phyloP scores from a whole-genome alignment of 35 echinoderm and acorn worm species.

The Strongylocentrotus purpuratus region DNA sequence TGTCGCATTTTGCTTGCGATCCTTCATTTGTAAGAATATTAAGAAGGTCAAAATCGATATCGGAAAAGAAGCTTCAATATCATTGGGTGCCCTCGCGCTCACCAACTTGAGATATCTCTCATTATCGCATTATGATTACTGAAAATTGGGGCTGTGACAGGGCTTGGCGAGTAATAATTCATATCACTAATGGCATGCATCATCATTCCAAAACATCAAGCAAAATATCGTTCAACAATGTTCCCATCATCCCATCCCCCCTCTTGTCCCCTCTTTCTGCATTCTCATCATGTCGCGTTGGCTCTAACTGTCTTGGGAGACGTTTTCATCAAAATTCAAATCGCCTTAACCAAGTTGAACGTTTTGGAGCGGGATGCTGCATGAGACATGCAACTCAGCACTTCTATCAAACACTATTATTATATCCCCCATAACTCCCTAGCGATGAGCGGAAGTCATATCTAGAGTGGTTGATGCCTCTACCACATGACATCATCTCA shows the following conservation, averaged over 20 bases:
- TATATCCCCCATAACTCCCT: constrained; percentile 4
- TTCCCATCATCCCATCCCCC: background rate
- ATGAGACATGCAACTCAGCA: background rate
- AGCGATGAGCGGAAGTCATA: constrained; percentile 7
- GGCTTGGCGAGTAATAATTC: background rate
- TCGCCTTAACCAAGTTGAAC: constrained; percentile 16
- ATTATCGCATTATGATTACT: background rate
- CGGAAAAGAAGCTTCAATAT: background rate
- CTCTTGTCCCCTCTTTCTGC: background rate
- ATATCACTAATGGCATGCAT: background rate
- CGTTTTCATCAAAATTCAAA: constrained; percentile 3
- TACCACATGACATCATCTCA: constrained; percentile 17
- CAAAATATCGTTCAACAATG: constrained; percentile 11
- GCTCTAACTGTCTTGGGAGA: background rate
- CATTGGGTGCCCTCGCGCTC: background rate
- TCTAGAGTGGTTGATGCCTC: constrained; percentile 15
- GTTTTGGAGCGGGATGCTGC: background rate
- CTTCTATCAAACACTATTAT: constrained; percentile 19
- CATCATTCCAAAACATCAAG: constrained; percentile 8
- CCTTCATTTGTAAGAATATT: too few species aligned
- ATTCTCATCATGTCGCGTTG: background rate
- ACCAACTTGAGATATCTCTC: background rate
- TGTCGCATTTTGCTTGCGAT: too few species aligned
- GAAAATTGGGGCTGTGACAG: background rate
- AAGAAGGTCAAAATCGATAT: too few species aligned